phyloP scores from a whole-genome alignment of 1,140 invertebrate species.

The Drosophila fuyamai region DNA sequence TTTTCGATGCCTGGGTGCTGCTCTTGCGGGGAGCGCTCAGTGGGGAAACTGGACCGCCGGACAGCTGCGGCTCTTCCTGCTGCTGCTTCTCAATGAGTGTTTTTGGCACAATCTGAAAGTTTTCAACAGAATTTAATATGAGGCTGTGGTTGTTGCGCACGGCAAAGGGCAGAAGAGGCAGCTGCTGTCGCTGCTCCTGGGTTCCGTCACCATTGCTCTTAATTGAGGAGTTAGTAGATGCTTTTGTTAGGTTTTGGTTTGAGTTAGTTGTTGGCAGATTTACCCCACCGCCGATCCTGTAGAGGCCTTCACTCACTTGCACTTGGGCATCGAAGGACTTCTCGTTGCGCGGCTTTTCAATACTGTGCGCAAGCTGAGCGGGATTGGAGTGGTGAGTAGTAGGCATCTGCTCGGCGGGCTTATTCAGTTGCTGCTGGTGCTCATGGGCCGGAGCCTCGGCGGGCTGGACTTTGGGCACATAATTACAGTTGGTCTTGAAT shows the following conservation, averaged over 20 bases:
- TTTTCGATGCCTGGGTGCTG: constrained; percentile 41
- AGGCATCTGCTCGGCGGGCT: constrained; percentile 47
- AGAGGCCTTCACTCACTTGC: constrained; percentile 82
- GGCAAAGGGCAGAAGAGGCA: constrained; percentile 39
- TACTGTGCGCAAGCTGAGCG: constrained; percentile 47
- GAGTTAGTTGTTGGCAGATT: constrained; percentile 65
- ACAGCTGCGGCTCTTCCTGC: constrained; percentile 57
- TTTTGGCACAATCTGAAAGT: constrained; percentile 83
- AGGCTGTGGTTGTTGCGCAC: constrained; percentile 70
- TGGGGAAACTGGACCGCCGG: constrained; percentile 55
- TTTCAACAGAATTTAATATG: constrained; percentile 85
- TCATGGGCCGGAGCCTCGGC: constrained; percentile 29
- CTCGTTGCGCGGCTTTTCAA: constrained; percentile 71
- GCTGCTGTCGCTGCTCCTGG: constrained; percentile 20
- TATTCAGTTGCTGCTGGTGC: constrained; percentile 53
- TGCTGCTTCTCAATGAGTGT: constrained; percentile 36
- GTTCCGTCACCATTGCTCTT: constrained; percentile 41
- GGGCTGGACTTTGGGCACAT: constrained; percentile 54
- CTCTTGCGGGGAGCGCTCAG: constrained; percentile 66
- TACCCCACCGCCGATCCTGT: constrained; percentile 74
- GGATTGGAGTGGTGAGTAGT: constrained; percentile 43
- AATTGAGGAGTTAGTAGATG: constrained; percentile 34
- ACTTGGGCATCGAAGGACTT: constrained; percentile 82
- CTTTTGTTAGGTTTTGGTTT: constrained; percentile 35
- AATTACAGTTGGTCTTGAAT: constrained; percentile 64